Evolutionary conservation across 2,113 vertebrate species (phyloP), one percentile per base, ranked within the genome.

Genomic region (Herpailurus yagouaroundi): DNA sequence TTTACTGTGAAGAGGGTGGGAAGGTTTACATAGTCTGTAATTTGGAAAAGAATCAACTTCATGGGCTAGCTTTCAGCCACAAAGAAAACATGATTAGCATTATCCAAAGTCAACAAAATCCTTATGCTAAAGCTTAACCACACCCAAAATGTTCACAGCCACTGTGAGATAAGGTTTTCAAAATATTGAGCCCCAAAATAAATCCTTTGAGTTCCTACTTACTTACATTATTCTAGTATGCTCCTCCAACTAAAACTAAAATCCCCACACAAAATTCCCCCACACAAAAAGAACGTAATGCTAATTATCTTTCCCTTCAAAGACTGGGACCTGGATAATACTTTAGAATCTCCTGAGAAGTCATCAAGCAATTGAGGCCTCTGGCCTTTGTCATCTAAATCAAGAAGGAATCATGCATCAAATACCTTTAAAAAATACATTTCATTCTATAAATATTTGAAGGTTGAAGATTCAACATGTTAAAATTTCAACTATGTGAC

Each of bases 61-160:
- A 90, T 4, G 69, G 31, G 33, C 52, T 96, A 94, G 82, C 63
- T 93, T 76, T 94, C n/a, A 89, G 55, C 25, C 69, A 86, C 36
- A 97, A 96, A 95, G 27, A 73, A 86, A 76, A 93, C 0, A 6
- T 93, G 74, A 89, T 57, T 87, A 60, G 10, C 18, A 57, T 95
- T 92, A 14, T 57, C n/a, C 73, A 93, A 76, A 91, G 1, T 88
- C 95, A 97, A 97, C 52, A 94, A 85, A 95, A 95, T 89, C 21
- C 50, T 83, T 76, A 94, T 93, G 66, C 73, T 91, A 86, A 87
- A 66, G 48, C 36, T 81, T 86, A 96, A 95, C 89, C 21, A 92
- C 4, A 36, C 91, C 68, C 36, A 5, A 64, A 91, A 48, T 48
- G 31, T 89, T 96, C 92, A 29, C 36, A 96, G 45, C 31, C 4